phyloP scores from a whole-genome alignment of 1,140 invertebrate genomes.

The Mycetomoellerius zeteki region DNA sequence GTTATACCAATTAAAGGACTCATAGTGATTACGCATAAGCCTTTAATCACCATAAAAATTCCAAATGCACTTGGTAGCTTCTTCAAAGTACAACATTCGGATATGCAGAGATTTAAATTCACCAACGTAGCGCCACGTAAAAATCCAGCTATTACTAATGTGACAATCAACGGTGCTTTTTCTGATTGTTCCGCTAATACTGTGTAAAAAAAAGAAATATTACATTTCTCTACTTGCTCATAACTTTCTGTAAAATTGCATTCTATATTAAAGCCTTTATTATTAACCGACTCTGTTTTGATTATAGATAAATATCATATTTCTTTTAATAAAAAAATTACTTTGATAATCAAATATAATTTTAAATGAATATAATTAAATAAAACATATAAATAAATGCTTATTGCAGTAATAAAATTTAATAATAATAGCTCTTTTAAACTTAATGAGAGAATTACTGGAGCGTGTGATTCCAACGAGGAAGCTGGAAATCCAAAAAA shows the following conservation, averaged over 20 bases:
- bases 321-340: neutral
- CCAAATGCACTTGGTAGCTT: slow-evolving; percentile 92
- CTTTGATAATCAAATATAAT: too few species aligned
- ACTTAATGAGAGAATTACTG: slow-evolving; percentile 87
- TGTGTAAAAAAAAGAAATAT: slow-evolving; percentile 72
- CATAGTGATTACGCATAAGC: slow-evolving; percentile 90
- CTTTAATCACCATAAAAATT: slow-evolving; percentile 92
- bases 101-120: slow-evolving; percentile 92
- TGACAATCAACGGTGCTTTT: slow-evolving; percentile 82
- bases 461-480: slow-evolving; percentile 91
- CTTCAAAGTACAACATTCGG: slow-evolving; percentile 91
- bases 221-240: neutral
- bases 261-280: neutral
- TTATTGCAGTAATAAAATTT: neutral
- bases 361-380: neutral
- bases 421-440: slow-evolving; percentile 17
- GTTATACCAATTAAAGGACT: slow-evolving; percentile 92
- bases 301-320: neutral
- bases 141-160: slow-evolving; percentile 91
- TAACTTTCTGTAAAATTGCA: neutral
- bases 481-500: slow-evolving; percentile 90
- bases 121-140: slow-evolving; percentile 91
- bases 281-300: neutral
- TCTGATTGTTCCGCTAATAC: slow-evolving; percentile 87
- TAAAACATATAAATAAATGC: neutral